A percentile compares a stretch with the other conserved stretches of the same genome.
Evolutionary conservation across 2,888 invertebrate species (phyloP).

Genomic region (Drosophila kanekoi): DNA sequence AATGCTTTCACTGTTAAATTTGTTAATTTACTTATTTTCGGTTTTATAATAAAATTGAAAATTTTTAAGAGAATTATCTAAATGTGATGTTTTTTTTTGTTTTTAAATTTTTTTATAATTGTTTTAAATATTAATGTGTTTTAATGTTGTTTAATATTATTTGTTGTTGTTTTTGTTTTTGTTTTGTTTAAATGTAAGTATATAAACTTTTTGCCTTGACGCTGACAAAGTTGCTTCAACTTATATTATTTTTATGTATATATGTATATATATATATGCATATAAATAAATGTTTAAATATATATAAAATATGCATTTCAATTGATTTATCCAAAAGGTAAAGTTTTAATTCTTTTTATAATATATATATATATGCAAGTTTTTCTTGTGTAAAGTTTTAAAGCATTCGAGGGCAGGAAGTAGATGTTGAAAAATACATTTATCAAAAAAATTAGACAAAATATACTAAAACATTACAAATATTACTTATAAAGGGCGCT

Average conservation of each 20-base stretch:
- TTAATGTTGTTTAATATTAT: constrained; percentile 74
- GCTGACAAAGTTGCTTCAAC: constrained; percentile 72
- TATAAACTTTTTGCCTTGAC: constrained; percentile 75
- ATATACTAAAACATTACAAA: constrained; percentile 57
- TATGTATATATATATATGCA: constrained; percentile 51
- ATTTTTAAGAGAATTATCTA: constrained; percentile 82
- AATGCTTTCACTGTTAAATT: constrained; percentile 77
- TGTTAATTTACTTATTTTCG: constrained; percentile 69
- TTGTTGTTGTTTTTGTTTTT: constrained; percentile 43
- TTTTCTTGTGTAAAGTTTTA: constrained; percentile 76
- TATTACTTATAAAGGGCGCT: constrained; percentile 61
- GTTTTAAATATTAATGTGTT: constrained; percentile 64
- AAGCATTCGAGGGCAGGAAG: constrained; percentile 81
- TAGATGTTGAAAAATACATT: constrained; percentile 80
- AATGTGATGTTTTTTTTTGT: constrained; percentile 66
- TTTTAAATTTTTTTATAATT: constrained; percentile 49
- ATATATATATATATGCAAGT: constrained; percentile 60
- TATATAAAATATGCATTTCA: constrained; percentile 79
- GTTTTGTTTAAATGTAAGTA: constrained; percentile 68
- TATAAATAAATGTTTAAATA: constrained; percentile 78
- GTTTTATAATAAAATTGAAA: constrained; percentile 82
- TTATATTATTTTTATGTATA: constrained; percentile 54
- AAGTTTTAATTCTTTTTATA: constrained; percentile 77
- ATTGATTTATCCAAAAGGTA: constrained; percentile 81
- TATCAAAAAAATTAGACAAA: constrained; percentile 78